Evolutionary conservation across 2,797 vertebrate genomes (phyloP), one percentile per base, ranked within the genome.

Genomic region (Nyctibius grandis): DNA sequence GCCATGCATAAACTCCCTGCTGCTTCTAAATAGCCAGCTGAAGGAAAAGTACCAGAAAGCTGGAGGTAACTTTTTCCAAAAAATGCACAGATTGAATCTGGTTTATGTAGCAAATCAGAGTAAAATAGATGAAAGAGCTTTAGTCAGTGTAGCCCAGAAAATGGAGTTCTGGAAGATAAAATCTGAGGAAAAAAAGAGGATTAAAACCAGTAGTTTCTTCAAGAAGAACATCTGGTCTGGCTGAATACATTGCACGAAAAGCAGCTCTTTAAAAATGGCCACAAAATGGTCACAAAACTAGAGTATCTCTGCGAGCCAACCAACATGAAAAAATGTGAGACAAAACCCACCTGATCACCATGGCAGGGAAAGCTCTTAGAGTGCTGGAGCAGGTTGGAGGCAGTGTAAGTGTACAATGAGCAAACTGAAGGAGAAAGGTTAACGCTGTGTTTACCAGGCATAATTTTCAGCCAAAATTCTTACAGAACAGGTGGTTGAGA

Each of bases 171-270:
- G 53, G 75, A 88, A 72, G 82, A 90, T 86, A 91, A 91, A 88
- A 88, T 94, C 65, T 81, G 57, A 80, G 38, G 38, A 88, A 60
- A 60, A 60, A 95, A 83, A 93, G 79, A 93, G 53, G 45, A 80
- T 97, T 95, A 95, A 91, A 95, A 1, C 18, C 28, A 67, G 48
- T 88, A 83, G 48, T 93, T 95, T 92, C 72, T 93, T 91, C 72
- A 86, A 85, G 90, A 92, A 80, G 36, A 95, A 80, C 88, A 88
- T 77, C 82, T 96, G 95, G 48, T 74, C 82, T 90, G 61, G 26
- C 42, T 88, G 70, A 92, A 68, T 36, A n/a, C 11, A 3, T 31
- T 53, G 42, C 33, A 64, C 0, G 0, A 77, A 80, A 89, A 80
- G 18, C 76, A 91, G 13, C 28, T 31, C 12, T 79, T 87, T 88